These are phyloP conservation scores for Tupaia chinensis DNA, from an alignment of 2,113 vertebrate genomes.

Conservation along the genomic window DNA sequence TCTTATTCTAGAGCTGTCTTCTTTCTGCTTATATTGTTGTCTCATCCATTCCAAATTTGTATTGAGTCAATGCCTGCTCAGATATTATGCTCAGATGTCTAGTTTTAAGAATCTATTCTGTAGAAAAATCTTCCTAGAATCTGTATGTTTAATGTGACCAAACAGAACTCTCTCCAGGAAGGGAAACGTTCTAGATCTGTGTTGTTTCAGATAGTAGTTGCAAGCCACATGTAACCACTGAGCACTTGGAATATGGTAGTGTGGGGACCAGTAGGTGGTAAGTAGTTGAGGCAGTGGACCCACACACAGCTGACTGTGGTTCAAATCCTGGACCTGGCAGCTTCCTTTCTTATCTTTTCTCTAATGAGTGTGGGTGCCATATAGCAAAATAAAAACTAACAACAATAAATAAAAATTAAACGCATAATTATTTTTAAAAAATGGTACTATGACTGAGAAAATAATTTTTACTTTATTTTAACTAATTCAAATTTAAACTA, in stretches of 20 bases:
- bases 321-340: no score
- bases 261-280: no score
- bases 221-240: neutral
- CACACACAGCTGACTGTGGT: no score
- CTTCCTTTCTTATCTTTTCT: no score
- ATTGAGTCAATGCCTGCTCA: neutral
- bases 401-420: no score
- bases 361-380: no score
- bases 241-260: neutral
- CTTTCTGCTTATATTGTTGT: neutral
- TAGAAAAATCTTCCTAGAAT: neutral
- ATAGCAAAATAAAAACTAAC: no score
- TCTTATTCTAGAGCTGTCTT: neutral
- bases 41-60: neutral
- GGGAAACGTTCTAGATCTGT: neutral
- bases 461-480: neutral
- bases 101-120: neutral
- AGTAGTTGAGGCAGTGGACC: no score
- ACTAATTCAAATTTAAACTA: neutral
- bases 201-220: no score
- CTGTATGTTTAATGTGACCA: rapidly evolving
- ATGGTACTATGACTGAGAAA: neutral
- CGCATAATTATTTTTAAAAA: no score
- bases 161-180: neutral
- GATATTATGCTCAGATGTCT: neutral